A percentile compares a stretch with the other conserved stretches of the same genome.
Conservation (phyloP, 2,797 vertebrate genomes). For the Synanceia verrucosa region DNA sequence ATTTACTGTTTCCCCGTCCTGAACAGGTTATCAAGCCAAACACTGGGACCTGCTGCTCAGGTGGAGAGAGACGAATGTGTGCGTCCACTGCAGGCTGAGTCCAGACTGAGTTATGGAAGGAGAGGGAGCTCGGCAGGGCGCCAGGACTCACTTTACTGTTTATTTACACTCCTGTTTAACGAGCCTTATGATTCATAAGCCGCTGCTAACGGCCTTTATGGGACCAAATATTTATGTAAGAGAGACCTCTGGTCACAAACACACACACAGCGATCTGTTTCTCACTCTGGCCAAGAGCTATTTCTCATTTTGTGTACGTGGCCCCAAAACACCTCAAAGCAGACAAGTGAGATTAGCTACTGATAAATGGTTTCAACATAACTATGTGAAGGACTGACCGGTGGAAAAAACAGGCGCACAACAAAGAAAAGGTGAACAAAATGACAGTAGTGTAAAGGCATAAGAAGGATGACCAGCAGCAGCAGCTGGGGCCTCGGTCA, state of each 20-base stretch:
- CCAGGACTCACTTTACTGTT: constrained; percentile 68
- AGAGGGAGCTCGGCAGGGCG: constrained; percentile 51
- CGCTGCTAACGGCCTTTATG: constrained; percentile 65
- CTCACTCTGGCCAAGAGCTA: constrained; percentile 45
- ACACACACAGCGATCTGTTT: constrained; percentile 40
- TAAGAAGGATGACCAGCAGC: constrained; percentile 20
- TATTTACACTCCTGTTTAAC: constrained; percentile 81
- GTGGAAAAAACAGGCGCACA: constrained; percentile 5
- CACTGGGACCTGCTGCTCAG: constrained; percentile 53
- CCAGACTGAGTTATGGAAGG: constrained; percentile 69
- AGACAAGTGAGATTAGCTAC: constrained; percentile 61
- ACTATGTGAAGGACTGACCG: not conserved
- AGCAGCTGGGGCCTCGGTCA: not conserved
- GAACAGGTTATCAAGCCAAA: constrained; percentile 42
- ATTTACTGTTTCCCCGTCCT: constrained; percentile 29
- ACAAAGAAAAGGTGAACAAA: not conserved
- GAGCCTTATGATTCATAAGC: constrained; percentile 80
- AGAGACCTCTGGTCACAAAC: constrained; percentile 53
- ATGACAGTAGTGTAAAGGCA: constrained; percentile 5
- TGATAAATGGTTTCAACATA: constrained; percentile 57
- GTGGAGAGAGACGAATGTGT: constrained; percentile 45
- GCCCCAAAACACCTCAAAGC: constrained; percentile 69
- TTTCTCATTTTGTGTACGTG: constrained; percentile 66
- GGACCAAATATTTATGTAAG: constrained; percentile 78
- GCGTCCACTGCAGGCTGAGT: constrained; percentile 22